A percentile compares a stretch with the other conserved stretches of the same genome.
Conservation (phyloP, 2,888 invertebrate species). For the Pachycephus smyrnensis region DNA sequence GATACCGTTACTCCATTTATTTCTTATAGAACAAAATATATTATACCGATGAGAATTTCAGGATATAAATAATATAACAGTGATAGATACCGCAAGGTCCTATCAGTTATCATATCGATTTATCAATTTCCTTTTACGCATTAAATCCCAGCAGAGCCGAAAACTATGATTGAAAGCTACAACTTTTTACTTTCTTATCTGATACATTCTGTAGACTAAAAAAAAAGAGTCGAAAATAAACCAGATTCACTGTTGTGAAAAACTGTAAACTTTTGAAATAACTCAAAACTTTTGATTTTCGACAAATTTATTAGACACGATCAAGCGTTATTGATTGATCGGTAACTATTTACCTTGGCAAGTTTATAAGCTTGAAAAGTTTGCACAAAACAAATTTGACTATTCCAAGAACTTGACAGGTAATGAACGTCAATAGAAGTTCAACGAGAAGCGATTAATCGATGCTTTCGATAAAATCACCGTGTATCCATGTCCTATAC, state of each 20-base stretch:
- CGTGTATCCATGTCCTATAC: background rate
- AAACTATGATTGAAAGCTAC: background rate
- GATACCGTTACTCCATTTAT: background rate
- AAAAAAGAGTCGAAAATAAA: background rate
- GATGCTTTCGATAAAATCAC: background rate
- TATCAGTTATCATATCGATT: background rate
- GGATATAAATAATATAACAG: background rate
- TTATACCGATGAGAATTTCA: background rate
- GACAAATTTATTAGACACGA: too few species aligned
- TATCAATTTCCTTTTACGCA: background rate
- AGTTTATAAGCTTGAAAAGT: background rate
- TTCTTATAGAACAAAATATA: background rate
- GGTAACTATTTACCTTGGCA: too few species aligned
- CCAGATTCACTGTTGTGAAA: too few species aligned
- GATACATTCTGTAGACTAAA: background rate
- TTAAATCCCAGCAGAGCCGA: background rate
- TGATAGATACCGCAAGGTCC: background rate
- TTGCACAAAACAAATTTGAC: background rate
- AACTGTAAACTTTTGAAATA: too few species aligned
- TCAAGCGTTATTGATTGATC: too few species aligned
- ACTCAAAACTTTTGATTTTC: too few species aligned
- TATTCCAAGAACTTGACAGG: background rate
- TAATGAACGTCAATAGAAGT: background rate
- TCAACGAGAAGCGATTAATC: background rate
- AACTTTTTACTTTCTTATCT: background rate